Conservation (phyloP, 2,888 invertebrate genomes). For the Epinotia brunnichana region DNA sequence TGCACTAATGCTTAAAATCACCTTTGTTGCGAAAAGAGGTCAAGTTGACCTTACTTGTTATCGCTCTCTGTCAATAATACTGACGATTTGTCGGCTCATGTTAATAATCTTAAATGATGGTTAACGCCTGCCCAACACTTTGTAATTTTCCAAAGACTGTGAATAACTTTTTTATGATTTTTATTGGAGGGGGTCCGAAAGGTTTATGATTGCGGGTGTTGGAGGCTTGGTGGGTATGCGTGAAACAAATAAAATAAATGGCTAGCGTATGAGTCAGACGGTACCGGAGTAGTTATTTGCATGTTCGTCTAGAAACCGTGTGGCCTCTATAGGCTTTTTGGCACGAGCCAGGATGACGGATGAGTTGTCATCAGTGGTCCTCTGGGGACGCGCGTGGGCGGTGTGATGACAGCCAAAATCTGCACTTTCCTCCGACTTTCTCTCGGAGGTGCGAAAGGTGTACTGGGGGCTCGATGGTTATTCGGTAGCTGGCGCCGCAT, state of each 20-base stretch:
- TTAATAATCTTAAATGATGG: constrained; percentile 31
- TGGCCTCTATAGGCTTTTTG: not conserved
- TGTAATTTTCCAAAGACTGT: constrained; percentile 6
- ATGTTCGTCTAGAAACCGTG: constrained; percentile 11
- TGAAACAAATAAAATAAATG: constrained; percentile 17
- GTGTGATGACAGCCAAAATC: constrained; percentile 80
- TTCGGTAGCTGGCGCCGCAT: constrained; percentile 80
- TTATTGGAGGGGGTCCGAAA: constrained; percentile 2
- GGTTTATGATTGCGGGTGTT: not conserved
- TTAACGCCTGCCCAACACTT: constrained; percentile 8
- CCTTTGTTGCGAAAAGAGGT: constrained; percentile 42
- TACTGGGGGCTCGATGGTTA: constrained; percentile 79
- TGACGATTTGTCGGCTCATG: constrained; percentile 39
- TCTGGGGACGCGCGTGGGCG: constrained; percentile 80
- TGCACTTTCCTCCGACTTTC: constrained; percentile 83
- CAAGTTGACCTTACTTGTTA: constrained; percentile 42
- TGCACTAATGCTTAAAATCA: constrained; percentile 24
- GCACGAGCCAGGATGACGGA: constrained; percentile 69
- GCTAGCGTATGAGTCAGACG: constrained; percentile 18
- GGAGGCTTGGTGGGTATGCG: constrained; percentile 7
- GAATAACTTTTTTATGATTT: constrained; percentile 13
- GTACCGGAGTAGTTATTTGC: constrained; percentile 3
- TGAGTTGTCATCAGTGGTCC: constrained; percentile 77
- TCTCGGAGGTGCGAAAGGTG: constrained; percentile 83
- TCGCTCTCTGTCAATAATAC: constrained; percentile 41